A percentile compares a stretch with the other conserved stretches of the same genome.
phyloP scores from a whole-genome alignment of 2,888 invertebrate species.

The Pardosa pseudoannulata region DNA sequence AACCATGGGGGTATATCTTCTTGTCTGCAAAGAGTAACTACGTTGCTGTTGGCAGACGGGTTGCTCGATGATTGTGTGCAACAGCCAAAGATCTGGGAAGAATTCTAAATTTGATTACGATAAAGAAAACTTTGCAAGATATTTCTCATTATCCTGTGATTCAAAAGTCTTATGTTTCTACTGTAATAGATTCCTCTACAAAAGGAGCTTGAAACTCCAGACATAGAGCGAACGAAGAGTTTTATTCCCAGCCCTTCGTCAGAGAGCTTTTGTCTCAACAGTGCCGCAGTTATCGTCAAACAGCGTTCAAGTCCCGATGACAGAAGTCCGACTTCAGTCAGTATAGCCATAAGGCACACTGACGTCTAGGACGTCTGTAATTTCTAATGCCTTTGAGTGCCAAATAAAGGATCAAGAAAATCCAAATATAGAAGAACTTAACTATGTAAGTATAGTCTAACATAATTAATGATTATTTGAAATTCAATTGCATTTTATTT shows the following conservation, averaged over 20 bases:
- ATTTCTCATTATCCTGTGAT: too few relatives aligned
- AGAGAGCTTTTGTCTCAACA: conserved; percentile 43
- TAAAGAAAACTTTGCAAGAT: too few relatives aligned
- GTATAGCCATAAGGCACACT: conserved; percentile 59
- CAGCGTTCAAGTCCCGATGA: conserved; percentile 41
- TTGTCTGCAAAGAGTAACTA: too few relatives aligned
- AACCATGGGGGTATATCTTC: too few relatives aligned
- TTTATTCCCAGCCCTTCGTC: conserved; percentile 53
- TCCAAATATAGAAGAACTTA: not conserved
- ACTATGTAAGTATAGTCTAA: not conserved
- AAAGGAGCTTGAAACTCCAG: conserved; percentile 59
- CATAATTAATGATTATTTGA: too few relatives aligned
- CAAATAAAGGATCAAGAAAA: conserved; percentile 28
- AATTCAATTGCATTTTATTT: too few relatives aligned
- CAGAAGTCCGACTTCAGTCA: conserved; percentile 49
- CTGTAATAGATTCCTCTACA: conserved; percentile 51
- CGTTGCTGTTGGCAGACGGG: too few relatives aligned
- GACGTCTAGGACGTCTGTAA: conserved; percentile 46
- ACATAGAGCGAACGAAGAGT: conserved; percentile 58
- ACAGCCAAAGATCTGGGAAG: too few relatives aligned
- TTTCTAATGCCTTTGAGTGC: conserved; percentile 25
- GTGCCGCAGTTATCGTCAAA: conserved; percentile 45
- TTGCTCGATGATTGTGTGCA: too few relatives aligned
- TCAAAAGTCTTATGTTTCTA: too few relatives aligned
- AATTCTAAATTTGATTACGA: too few relatives aligned